Evolutionary conservation across 2,888 invertebrate genomes (phyloP).

Genomic region (Eutolmus rufibarbis): DNA sequence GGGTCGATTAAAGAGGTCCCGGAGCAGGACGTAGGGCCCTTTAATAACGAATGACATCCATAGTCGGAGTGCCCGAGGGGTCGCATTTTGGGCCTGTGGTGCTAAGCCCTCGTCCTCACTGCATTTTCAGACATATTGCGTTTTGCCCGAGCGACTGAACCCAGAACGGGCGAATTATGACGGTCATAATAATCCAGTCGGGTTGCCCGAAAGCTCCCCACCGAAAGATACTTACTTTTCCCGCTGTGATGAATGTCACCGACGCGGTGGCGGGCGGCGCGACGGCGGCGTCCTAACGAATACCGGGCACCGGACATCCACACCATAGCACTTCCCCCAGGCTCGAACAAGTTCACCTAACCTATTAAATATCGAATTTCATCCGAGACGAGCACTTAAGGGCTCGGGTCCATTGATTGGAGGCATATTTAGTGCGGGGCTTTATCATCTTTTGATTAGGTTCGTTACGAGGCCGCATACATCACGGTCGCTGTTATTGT

Average conservation of each 20-base stretch:
- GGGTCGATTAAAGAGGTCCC: not conserved
- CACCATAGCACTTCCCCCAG: not conserved
- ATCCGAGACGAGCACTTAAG: not conserved
- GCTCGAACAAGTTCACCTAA: not conserved
- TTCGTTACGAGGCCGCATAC: slow-evolving; percentile 26
- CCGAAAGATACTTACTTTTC: not conserved
- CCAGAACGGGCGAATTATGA: not conserved
- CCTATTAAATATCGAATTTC: slow-evolving; percentile 35
- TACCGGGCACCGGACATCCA: not conserved
- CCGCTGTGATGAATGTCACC: slow-evolving; percentile 12
- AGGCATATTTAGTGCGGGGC: slow-evolving; percentile 5
- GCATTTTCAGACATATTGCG: not conserved
- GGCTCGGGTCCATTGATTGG: slow-evolving; percentile 12
- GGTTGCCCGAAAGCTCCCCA: not conserved
- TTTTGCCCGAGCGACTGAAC: not conserved
- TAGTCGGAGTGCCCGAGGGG: not conserved
- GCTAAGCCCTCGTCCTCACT: not conserved
- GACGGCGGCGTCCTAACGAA: not conserved
- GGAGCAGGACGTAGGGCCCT: not conserved
- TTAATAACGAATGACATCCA: slow-evolving; percentile 8
- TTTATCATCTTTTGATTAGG: slow-evolving; percentile 37
- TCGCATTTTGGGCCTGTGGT: not conserved
- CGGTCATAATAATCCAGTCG: slow-evolving; percentile 20
- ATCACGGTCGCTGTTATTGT: slow-evolving; percentile 9
- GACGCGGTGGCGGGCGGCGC: not conserved